A percentile compares a stretch with the other conserved stretches of the same genome.
These are phyloP conservation scores for Xenopus laevis DNA, from an alignment of 2,113 vertebrate genomes.

Conservation along the genomic window DNA sequence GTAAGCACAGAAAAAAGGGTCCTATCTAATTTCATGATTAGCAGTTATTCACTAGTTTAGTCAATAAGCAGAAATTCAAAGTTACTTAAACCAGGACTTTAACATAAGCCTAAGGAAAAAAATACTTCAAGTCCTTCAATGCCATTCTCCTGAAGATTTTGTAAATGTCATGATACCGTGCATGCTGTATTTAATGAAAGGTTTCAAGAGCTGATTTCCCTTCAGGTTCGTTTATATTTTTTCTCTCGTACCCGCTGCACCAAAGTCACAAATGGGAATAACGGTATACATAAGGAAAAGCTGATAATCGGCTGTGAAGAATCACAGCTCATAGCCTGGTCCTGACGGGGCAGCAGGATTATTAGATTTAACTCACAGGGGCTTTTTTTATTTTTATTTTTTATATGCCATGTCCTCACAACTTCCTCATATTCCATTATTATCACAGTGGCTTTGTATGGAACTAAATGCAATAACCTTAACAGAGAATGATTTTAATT, in stretches of 20 bases:
- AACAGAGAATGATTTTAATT: background rate
- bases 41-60: too few relatives aligned
- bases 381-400: constrained; percentile 58
- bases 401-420: constrained; percentile 72
- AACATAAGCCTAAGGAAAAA: constrained; percentile 6
- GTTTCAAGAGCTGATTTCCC: constrained; percentile 74
- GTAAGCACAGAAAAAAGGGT: too few relatives aligned
- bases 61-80: background rate
- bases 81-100: background rate
- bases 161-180: constrained; percentile 68
- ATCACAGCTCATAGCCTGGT: constrained; percentile 67
- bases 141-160: constrained; percentile 65
- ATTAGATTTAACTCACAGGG: constrained; percentile 76
- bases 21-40: too few relatives aligned
- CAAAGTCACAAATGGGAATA: constrained; percentile 68
- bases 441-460: constrained; percentile 40
- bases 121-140: constrained; percentile 2
- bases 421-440: constrained; percentile 72
- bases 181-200: constrained; percentile 77
- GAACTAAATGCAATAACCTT: background rate
- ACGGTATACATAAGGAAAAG: constrained; percentile 75
- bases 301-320: constrained; percentile 71
- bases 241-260: constrained; percentile 70
- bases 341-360: constrained; percentile 75
- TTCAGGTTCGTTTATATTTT: constrained; percentile 75